phyloP scores from a whole-genome alignment of 2,113 vertebrate species.

The Phrynocephalus versicolor region DNA sequence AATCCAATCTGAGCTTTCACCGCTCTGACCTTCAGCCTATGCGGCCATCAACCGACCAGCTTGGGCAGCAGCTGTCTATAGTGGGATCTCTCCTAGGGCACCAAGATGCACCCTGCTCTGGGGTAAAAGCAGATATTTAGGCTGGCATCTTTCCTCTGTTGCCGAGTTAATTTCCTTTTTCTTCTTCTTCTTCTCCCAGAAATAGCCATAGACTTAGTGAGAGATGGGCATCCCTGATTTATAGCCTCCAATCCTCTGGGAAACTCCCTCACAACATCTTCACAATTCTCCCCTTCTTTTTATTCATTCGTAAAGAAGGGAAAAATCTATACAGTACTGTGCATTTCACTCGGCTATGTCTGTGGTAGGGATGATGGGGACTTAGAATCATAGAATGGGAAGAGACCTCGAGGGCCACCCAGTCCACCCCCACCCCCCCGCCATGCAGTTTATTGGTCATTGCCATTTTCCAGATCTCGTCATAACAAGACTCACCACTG shows the following conservation, averaged over 20 bases:
- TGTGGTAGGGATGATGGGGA: no score
- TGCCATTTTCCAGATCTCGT: no score
- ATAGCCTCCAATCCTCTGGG: no score
- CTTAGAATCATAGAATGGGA: no score
- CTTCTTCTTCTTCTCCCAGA: neutral
- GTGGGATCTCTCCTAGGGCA: neutral
- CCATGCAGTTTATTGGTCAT: no score
- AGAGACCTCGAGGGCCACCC: no score
- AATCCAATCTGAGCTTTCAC: conserved; percentile 19
- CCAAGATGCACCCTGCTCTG: neutral
- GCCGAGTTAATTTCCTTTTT: neutral
- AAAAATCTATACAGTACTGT: neutral
- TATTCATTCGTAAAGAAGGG: neutral
- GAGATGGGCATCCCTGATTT: neutral
- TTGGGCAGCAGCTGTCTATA: conserved; percentile 27
- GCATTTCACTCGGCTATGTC: neutral
- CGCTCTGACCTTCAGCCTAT: conserved; percentile 36
- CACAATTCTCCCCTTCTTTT: neutral
- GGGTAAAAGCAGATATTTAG: neutral
- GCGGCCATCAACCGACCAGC: conserved; percentile 12
- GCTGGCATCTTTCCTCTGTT: neutral
- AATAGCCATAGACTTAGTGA: neutral
- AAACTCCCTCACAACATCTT: neutral
- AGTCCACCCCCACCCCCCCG: no score
- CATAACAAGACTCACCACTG: no score